Conservation (phyloP, 2,113 vertebrate genomes). For the Callipepla squamata region DNA sequence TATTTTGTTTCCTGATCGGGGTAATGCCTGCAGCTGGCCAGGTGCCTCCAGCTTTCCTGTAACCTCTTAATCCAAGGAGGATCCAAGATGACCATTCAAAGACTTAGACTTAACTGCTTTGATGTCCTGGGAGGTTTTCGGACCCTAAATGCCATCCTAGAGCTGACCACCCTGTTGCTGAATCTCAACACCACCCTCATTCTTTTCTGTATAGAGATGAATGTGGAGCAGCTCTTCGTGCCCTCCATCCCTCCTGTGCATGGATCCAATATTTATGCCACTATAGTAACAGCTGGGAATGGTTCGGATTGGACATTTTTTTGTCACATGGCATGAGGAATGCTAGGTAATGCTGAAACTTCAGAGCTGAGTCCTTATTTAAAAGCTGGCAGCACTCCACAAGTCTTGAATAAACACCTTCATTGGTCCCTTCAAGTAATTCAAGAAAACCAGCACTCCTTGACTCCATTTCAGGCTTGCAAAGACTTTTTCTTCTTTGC, state of each 20-base stretch:
- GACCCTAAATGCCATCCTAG: background rate
- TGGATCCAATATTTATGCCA: background rate
- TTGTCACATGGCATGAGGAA: background rate
- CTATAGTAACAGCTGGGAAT: background rate
- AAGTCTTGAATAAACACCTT: conserved; percentile 44
- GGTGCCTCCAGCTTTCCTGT: conserved; percentile 31
- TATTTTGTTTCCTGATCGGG: conserved; percentile 27
- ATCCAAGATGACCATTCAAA: background rate
- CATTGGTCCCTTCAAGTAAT: conserved; percentile 3
- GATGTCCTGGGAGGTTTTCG: background rate
- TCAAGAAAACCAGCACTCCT: background rate
- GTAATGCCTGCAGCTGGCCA: conserved; percentile 12
- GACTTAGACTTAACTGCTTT: background rate
- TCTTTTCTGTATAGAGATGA: background rate
- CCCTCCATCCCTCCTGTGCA: background rate
- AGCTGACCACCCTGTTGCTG: background rate
- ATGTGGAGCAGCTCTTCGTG: background rate
- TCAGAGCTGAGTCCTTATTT: background rate
- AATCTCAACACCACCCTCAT: background rate
- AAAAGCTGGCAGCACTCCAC: background rate
- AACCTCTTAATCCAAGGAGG: background rate
- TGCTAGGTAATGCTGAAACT: background rate
- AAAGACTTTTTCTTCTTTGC: conserved; percentile 38
- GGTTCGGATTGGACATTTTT: background rate
- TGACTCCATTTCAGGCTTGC: background rate